A percentile compares a stretch with the other conserved stretches of the same genome.
Conservation (phyloP, 2,888 invertebrate genomes). For the Neoitamus cyanurus region DNA sequence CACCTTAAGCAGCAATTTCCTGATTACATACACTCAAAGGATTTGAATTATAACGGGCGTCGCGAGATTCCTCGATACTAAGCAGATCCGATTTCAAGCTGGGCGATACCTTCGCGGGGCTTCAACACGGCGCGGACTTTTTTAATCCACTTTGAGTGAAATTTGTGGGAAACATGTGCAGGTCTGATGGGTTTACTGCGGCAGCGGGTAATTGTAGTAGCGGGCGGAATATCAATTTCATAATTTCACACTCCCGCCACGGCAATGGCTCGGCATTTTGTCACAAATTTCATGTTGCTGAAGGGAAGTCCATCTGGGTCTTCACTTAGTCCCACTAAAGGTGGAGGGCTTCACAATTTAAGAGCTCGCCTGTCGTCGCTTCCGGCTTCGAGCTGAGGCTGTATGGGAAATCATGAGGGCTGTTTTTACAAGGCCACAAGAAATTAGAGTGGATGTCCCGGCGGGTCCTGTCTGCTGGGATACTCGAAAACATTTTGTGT, state of each 20-base stretch:
- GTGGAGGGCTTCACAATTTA: constrained; percentile 11
- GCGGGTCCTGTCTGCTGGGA: not conserved
- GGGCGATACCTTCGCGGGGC: constrained; percentile 11
- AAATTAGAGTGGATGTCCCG: not conserved
- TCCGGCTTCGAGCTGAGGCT: not conserved
- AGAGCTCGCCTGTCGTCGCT: not conserved
- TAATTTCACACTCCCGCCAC: not conserved
- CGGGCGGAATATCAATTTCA: constrained; percentile 36
- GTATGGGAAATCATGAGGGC: not conserved
- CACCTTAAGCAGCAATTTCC: constrained; percentile 31
- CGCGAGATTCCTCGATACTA: constrained; percentile 17
- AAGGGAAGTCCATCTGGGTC: constrained; percentile 7
- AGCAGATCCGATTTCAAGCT: constrained; percentile 21
- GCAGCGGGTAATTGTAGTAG: constrained; percentile 32
- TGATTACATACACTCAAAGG: constrained; percentile 14
- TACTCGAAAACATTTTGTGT: no score
- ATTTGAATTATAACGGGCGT: constrained; percentile 30
- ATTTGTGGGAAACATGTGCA: constrained; percentile 42
- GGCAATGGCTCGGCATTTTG: not conserved
- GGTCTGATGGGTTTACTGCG: not conserved
- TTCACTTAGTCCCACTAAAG: not conserved
- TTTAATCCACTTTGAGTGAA: constrained; percentile 38
- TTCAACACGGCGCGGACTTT: constrained; percentile 12
- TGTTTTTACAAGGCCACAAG: not conserved
- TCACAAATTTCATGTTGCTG: constrained; percentile 10